phyloP scores from a whole-genome alignment of 2,888 invertebrate genomes.

The Panzeria rudis region DNA sequence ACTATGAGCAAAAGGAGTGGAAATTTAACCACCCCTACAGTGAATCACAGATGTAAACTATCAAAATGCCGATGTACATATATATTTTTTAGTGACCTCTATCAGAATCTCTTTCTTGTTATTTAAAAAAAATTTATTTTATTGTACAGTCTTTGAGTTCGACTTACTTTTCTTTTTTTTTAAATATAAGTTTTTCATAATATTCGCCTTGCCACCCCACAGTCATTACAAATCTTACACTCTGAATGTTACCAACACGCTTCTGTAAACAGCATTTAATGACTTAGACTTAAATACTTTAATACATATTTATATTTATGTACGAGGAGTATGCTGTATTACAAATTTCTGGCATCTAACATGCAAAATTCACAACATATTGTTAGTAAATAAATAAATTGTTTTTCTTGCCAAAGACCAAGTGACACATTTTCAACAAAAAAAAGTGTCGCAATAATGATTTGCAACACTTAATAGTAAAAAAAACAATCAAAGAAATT shows the following conservation, averaged over 20 bases:
- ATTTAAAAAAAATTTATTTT: too few relatives aligned
- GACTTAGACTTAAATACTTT: background rate
- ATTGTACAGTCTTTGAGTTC: background rate
- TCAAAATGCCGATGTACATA: too few relatives aligned
- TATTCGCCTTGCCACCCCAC: background rate
- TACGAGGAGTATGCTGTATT: too few relatives aligned
- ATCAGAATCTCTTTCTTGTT: too few relatives aligned
- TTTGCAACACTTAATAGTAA: constrained; percentile 34
- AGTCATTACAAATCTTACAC: constrained; percentile 2
- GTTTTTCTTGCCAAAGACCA: constrained; percentile 40
- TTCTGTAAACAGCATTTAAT: constrained; percentile 12
- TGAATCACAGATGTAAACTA: too few relatives aligned
- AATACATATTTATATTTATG: background rate
- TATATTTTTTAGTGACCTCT: too few relatives aligned
- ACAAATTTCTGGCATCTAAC: constrained; percentile 61
- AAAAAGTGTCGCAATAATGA: constrained; percentile 47
- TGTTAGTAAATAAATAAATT: constrained; percentile 58
- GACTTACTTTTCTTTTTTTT: too few relatives aligned
- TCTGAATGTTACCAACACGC: constrained; percentile 21
- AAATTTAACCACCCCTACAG: too few relatives aligned
- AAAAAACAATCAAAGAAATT: constrained; percentile 40
- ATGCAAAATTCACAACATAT: constrained; percentile 65
- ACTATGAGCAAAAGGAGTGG: too few relatives aligned
- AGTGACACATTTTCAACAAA: constrained; percentile 60
- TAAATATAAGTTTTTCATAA: too few relatives aligned